phyloP scores from a whole-genome alignment of 1,140 invertebrate genomes.

The Procambarus clarkii region DNA sequence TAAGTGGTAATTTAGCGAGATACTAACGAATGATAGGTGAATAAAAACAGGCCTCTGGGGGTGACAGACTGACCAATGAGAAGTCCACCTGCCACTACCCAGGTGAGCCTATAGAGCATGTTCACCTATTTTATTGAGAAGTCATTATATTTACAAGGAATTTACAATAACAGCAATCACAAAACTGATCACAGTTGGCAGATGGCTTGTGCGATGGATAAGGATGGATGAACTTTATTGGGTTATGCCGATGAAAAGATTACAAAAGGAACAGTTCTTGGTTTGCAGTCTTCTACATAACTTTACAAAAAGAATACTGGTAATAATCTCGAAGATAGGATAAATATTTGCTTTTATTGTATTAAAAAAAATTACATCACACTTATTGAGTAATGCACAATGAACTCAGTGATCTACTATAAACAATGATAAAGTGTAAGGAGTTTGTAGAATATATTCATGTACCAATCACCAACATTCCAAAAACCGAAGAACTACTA shows the following conservation, averaged over 20 bases:
- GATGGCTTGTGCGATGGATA: constrained; percentile 47
- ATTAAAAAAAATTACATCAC: constrained; percentile 53
- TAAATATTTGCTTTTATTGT: constrained; percentile 48
- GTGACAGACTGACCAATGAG: constrained; percentile 30
- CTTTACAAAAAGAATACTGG: constrained; percentile 36
- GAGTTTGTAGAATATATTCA: constrained; percentile 9
- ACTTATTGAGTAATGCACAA: constrained; percentile 19
- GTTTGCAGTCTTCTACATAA: constrained; percentile 40
- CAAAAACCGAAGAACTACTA: not conserved
- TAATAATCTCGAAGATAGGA: constrained; percentile 36
- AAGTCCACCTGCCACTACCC: constrained; percentile 41
- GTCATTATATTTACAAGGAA: constrained; percentile 50
- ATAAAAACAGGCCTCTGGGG: constrained; percentile 61
- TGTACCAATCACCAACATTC: constrained; percentile 20
- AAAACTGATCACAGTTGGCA: constrained; percentile 49
- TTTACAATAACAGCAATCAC: constrained; percentile 53
- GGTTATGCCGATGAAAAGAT: constrained; percentile 42
- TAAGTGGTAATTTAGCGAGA: constrained; percentile 14
- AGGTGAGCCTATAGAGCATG: constrained; percentile 42
- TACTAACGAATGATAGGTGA: constrained; percentile 57
- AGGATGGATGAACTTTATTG: constrained; percentile 64
- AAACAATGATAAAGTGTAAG: constrained; percentile 17
- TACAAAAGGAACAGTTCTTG: constrained; percentile 47
- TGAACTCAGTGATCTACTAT: constrained; percentile 3
- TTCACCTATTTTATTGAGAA: constrained; percentile 67